A percentile compares a stretch with the other conserved stretches of the same genome.
These are phyloP conservation scores for Mastacembelus armatus DNA, from an alignment of 2,797 vertebrate genomes.

Conservation along the genomic window DNA sequence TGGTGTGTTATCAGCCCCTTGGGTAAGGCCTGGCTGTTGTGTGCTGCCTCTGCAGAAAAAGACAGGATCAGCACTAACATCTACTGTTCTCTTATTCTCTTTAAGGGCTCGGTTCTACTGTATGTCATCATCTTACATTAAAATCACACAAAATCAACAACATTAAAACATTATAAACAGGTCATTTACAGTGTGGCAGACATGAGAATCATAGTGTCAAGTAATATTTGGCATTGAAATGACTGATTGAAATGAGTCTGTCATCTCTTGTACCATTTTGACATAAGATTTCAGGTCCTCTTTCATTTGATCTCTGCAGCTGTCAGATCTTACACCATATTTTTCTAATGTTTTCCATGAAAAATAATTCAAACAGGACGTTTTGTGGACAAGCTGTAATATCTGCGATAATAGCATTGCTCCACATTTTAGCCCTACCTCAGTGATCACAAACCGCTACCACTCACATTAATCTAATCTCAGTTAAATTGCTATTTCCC, in stretches of 20 bases:
- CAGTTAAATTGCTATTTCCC: conserved; percentile 26
- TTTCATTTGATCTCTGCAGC: neutral
- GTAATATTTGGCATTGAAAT: neutral
- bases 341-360: neutral
- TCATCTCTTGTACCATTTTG: conserved; percentile 4
- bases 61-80: conserved; percentile 39
- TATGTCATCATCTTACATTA: conserved; percentile 7
- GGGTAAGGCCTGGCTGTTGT: conserved; percentile 48
- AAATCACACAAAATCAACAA: neutral
- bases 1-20: conserved; percentile 45
- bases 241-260: neutral
- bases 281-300: neutral
- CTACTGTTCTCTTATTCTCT: conserved; percentile 46
- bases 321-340: conserved; percentile 3
- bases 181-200: too few relatives aligned
- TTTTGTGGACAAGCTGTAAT: conserved; percentile 21
- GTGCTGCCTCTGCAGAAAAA: conserved; percentile 66
- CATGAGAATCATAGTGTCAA: neutral
- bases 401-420: conserved; percentile 13
- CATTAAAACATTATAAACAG: neutral
- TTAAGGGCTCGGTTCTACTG: conserved; percentile 41
- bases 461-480: conserved; percentile 39
- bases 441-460: conserved; percentile 29
- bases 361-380: conserved; percentile 1
- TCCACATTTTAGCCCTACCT: conserved; percentile 22